Conservation (phyloP, 2,113 vertebrate species). For the Arizona elegans region DNA sequence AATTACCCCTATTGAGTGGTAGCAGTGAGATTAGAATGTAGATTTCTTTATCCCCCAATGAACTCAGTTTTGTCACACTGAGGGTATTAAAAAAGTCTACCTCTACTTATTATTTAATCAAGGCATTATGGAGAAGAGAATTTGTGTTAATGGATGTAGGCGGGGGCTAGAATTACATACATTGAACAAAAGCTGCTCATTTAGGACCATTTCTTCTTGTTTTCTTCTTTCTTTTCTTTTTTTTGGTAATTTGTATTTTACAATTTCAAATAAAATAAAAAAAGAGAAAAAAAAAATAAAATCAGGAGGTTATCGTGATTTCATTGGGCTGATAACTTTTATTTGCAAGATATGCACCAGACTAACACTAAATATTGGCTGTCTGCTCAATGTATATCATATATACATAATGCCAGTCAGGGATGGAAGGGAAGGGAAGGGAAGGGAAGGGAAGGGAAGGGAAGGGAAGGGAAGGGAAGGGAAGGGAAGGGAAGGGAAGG, state of each 20-base stretch:
- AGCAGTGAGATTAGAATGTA: neutral
- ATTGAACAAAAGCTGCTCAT: neutral
- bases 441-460: neutral
- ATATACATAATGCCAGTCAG: neutral
- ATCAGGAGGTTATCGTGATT: neutral
- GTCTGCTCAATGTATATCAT: neutral
- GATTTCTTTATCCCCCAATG: neutral
- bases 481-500: neutral
- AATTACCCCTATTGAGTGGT: neutral
- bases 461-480: neutral
- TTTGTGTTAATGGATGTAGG: neutral
- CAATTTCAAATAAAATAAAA: too few species aligned
- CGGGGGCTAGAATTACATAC: neutral
- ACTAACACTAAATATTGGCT: neutral
- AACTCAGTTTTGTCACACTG: neutral
- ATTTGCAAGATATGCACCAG: neutral
- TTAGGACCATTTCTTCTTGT: neutral
- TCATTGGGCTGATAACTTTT: neutral
- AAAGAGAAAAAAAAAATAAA: too few species aligned
- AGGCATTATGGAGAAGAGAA: neutral
- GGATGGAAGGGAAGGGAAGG: neutral
- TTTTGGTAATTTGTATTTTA: too few species aligned
- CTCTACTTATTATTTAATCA: neutral
- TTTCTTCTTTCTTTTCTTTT: neutral
- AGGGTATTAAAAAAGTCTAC: neutral